Evolutionary conservation across 2,888 invertebrate species (phyloP).

Genomic region (Scaptomyza reducta): DNA sequence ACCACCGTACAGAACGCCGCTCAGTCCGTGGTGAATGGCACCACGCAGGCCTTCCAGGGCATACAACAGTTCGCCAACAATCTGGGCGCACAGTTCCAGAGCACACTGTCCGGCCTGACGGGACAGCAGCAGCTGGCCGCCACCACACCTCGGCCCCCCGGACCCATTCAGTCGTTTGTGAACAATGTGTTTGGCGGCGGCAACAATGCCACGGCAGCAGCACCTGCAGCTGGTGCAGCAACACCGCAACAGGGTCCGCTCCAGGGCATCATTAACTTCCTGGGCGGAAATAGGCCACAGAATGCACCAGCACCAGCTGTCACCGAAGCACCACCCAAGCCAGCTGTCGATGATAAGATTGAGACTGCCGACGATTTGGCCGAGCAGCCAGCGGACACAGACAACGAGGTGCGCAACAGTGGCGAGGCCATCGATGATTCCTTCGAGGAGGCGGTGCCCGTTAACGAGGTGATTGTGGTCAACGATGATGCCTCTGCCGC

Average conservation of each 20-base stretch:
- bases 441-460: constrained; percentile 76
- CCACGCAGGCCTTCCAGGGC: constrained; percentile 79
- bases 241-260: constrained; percentile 72
- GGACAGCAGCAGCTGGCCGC: constrained; percentile 69
- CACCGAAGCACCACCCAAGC: constrained; percentile 6
- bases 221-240: constrained; percentile 38
- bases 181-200: constrained; percentile 79
- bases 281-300: constrained; percentile 81
- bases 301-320: constrained; percentile 26
- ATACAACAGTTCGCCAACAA: constrained; percentile 79
- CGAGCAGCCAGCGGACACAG: constrained; percentile 43
- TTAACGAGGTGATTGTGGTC: constrained; percentile 80
- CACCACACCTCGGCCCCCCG: constrained; percentile 79
- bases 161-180: constrained; percentile 81
- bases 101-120: constrained; percentile 71
- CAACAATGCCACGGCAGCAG: constrained; percentile 48
- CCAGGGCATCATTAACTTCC: constrained; percentile 81
- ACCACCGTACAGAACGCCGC: constrained; percentile 74
- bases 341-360: constrained; percentile 53
- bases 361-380: constrained; percentile 50
- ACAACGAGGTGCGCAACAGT: constrained; percentile 77
- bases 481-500: constrained; percentile 76
- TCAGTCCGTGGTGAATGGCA: constrained; percentile 73
- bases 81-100: constrained; percentile 78
- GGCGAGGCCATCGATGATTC: constrained; percentile 74